A percentile compares a stretch with the other conserved stretches of the same genome.
These are phyloP conservation scores for Pterocles burchelli DNA, from an alignment of 2,113 vertebrate genomes.

Conservation along the genomic window DNA sequence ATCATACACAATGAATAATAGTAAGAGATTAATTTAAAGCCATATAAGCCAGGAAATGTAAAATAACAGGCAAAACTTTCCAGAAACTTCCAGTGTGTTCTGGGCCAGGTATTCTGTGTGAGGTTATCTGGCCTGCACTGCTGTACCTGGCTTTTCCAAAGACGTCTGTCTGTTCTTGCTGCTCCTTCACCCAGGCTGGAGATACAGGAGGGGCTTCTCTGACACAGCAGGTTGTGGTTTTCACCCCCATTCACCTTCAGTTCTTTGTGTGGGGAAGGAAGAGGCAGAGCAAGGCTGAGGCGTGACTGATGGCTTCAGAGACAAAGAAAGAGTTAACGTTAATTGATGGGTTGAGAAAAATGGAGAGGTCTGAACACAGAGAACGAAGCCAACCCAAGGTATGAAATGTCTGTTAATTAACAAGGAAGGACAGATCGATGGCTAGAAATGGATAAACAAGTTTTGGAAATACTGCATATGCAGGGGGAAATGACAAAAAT, in stretches of 20 bases:
- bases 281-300: neutral
- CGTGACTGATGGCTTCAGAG: neutral
- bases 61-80: neutral
- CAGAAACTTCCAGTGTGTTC: neutral
- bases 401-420: neutral
- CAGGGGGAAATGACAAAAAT: neutral
- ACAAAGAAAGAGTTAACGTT: neutral
- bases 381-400: neutral
- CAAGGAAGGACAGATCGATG: neutral
- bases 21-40: conserved; percentile 29
- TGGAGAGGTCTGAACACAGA: neutral
- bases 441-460: neutral
- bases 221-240: neutral
- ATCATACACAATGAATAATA: conserved; percentile 21
- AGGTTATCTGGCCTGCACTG: neutral
- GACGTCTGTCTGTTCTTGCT: neutral
- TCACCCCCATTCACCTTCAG: neutral
- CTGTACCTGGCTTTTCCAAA: neutral
- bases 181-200: neutral
- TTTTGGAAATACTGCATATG: neutral
- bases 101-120: neutral
- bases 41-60: neutral
- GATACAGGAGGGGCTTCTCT: neutral
- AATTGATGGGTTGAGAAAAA: neutral
- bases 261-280: neutral